Percentiles rank a stretch among this genome's conserved stretches.
Evolutionary conservation across 1,140 invertebrate genomes (phyloP).

Genomic region (Dreissena polymorpha): DNA sequence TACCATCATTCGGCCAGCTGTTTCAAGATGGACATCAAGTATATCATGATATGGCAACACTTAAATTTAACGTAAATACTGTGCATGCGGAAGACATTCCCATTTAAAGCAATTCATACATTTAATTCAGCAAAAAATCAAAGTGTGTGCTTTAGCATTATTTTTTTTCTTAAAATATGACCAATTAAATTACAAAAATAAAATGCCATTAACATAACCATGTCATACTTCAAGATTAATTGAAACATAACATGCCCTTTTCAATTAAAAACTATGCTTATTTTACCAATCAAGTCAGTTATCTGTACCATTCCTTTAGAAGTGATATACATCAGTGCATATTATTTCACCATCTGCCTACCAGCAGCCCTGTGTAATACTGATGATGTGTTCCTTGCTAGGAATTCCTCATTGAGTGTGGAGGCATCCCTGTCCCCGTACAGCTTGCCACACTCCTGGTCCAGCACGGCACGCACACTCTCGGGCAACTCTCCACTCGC

Average conservation of each 20-base stretch:
- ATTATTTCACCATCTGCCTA: slow-evolving; percentile 55
- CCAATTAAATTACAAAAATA: too few species aligned
- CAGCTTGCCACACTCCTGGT: slow-evolving; percentile 86
- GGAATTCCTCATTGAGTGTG: slow-evolving; percentile 87
- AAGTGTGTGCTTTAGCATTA: too few species aligned
- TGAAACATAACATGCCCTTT: too few species aligned
- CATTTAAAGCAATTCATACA: neutral
- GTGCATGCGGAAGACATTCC: too few species aligned
- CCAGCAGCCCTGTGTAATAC: slow-evolving; percentile 87
- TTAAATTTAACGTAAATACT: neutral
- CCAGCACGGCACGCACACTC: slow-evolving; percentile 87
- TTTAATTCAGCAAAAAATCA: too few species aligned
- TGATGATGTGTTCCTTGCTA: slow-evolving; percentile 83
- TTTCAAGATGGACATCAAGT: neutral
- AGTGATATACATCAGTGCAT: too few species aligned
- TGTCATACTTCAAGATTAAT: too few species aligned
- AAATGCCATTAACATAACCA: too few species aligned
- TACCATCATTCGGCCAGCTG: slow-evolving; percentile 85
- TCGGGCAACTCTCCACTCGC: slow-evolving; percentile 80
- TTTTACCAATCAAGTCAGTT: too few species aligned
- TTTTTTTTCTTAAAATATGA: too few species aligned
- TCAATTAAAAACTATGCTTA: too few species aligned
- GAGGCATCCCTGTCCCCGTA: slow-evolving; percentile 83
- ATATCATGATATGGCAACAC: neutral
- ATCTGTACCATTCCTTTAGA: too few species aligned